Conservation (phyloP, 2,888 invertebrate species). For the Gibbula magus region DNA sequence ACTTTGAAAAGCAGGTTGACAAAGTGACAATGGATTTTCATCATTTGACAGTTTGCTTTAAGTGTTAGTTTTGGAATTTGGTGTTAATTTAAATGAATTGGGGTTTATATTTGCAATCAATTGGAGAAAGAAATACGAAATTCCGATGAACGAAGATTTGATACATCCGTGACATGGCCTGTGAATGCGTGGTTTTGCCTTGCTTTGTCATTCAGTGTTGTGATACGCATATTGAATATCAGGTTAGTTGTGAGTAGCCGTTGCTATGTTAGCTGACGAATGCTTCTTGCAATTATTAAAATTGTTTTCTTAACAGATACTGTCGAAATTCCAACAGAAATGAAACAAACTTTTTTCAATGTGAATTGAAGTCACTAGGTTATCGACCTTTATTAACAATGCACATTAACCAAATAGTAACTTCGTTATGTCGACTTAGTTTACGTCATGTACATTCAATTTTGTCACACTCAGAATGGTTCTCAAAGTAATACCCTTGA, state of each 20-base stretch:
- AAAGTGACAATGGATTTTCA: not conserved
- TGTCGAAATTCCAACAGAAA: too few species aligned
- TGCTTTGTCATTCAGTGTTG: constrained; percentile 3
- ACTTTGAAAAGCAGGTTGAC: not conserved
- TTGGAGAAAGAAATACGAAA: not conserved
- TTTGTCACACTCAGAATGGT: too few species aligned
- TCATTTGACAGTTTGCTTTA: not conserved
- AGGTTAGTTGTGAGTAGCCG: not conserved
- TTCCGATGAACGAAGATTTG: constrained; percentile 14
- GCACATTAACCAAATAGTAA: too few species aligned
- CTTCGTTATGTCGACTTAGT: too few species aligned
- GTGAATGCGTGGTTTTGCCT: not conserved
- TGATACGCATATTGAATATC: constrained; percentile 15
- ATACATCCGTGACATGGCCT: constrained; percentile 3
- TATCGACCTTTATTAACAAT: too few species aligned
- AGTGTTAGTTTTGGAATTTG: too few species aligned
- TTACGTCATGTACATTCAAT: too few species aligned
- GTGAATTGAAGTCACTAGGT: too few species aligned
- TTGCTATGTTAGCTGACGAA: not conserved
- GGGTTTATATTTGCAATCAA: not conserved
- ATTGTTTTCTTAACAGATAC: too few species aligned
- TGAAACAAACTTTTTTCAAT: too few species aligned
- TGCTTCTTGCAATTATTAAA: too few species aligned
- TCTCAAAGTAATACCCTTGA: too few species aligned
- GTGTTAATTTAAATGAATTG: not conserved